Evolutionary conservation across 2,113 vertebrate species (phyloP), one percentile per base, ranked within the genome.

Genomic region (Chionis minor): DNA sequence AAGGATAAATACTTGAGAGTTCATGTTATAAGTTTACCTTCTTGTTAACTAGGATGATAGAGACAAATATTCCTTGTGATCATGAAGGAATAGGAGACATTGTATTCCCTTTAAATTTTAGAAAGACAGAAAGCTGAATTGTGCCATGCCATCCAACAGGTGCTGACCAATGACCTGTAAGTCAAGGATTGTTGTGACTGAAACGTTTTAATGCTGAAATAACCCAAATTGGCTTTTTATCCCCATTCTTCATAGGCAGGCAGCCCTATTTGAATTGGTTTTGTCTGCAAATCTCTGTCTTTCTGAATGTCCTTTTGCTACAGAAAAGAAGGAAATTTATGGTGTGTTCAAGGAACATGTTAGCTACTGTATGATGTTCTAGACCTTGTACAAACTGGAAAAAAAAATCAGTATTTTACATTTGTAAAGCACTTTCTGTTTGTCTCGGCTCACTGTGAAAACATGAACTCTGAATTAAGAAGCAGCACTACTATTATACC

Each of bases 191-290:
- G 79, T 54, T 59, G 47, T n/a, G 17, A 55, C 59, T 78, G 28
- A 80, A 95, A 86, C 18, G 58, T 89, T 94, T 95, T 78, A 78
- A 78, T 79, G 42, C n/a, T 92, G 55, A 78, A 94, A 79, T 85
- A 91, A 83, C 21, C 15, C 54, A 47, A 95, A 67, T 3, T 81
- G 59, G 2, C 58, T 83, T 95, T 93, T 91, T 13, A 45, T 85
- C 19, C 35, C 32, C 21, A 61, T 81, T 94, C 56, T 82, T 87
- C 61, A 45, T 38, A 65, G 81, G 23, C 23, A 84, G 38, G 7
- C 45, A 90, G 35, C 32, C 42, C 51, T 80, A 9, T 82, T 84
- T 84, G 56, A 79, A 55, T 88, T 80, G 38, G 3, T 75, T 95
- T 92, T 83, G 47, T 63, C 44, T 92, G 52, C 58, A 94, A 49